Conservation (phyloP, 92 coral and sea anemone genomes). For the Porites cylindrica region DNA sequence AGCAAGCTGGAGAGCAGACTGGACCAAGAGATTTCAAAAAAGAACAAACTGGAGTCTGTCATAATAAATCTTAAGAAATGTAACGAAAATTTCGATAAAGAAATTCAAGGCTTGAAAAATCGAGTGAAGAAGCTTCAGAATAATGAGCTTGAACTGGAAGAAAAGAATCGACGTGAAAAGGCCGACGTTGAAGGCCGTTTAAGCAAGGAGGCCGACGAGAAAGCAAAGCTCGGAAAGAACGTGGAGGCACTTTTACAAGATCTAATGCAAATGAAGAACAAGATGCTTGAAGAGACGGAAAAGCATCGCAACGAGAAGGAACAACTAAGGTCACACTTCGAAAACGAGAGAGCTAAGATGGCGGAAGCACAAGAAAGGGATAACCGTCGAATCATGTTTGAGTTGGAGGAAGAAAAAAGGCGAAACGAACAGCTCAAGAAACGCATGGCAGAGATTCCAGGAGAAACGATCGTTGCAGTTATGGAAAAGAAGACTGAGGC, state of each 20-base stretch:
- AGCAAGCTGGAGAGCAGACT: constrained; percentile 60
- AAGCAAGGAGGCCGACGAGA: constrained; percentile 66
- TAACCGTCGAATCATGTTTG: constrained; percentile 27
- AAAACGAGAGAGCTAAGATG: constrained; percentile 47
- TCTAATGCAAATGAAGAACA: constrained; percentile 73
- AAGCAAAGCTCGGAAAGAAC: constrained; percentile 68
- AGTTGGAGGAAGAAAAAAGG: constrained; percentile 18
- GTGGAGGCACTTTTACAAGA: constrained; percentile 78
- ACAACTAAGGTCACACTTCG: constrained; percentile 58
- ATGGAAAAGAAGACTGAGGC: constrained; percentile 37
- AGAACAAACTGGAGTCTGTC: constrained; percentile 62
- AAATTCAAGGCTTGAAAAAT: constrained; percentile 58
- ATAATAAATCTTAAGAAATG: constrained; percentile 45
- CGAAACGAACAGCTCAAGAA: constrained; percentile 28
- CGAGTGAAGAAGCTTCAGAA: constrained; percentile 58
- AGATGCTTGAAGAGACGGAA: constrained; percentile 67
- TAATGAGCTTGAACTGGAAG: constrained; percentile 62
- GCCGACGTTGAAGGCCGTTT: constrained; percentile 66
- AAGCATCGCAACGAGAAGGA: constrained; percentile 68
- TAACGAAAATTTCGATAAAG: constrained; percentile 61
- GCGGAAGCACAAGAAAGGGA: constrained; percentile 10
- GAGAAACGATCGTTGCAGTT: constrained; percentile 26
- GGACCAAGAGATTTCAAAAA: constrained; percentile 64
- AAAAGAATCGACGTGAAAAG: constrained; percentile 59
- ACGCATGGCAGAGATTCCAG: constrained; percentile 49